phyloP scores from a whole-genome alignment of 2,888 invertebrate genomes.

The Drosophila neonasuta region DNA sequence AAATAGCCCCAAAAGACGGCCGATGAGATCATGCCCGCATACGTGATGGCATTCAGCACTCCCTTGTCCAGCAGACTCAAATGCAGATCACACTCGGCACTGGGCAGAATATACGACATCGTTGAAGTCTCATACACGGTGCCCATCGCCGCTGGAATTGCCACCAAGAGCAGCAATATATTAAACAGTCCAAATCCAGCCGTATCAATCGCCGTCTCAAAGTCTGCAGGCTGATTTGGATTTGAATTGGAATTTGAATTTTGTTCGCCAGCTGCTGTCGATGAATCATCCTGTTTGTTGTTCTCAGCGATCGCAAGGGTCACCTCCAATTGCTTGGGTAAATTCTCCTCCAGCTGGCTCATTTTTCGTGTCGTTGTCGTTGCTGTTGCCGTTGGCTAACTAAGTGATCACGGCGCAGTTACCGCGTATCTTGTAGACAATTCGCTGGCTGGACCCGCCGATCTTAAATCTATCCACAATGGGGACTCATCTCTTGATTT shows the following conservation, averaged over 20 bases:
- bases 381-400: constrained; percentile 38
- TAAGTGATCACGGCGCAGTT: constrained; percentile 41
- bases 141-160: constrained; percentile 86
- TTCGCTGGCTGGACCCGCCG: constrained; percentile 1
- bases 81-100: constrained; percentile 88
- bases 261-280: background rate
- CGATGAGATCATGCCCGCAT: constrained; percentile 85
- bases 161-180: constrained; percentile 84
- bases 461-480: constrained; percentile 37
- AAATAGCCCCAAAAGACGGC: constrained; percentile 90
- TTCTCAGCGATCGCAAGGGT: constrained; percentile 2
- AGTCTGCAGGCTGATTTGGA: constrained; percentile 82
- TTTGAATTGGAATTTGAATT: background rate
- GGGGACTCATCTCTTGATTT: constrained; percentile 21
- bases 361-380: constrained; percentile 19
- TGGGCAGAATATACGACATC: constrained; percentile 88
- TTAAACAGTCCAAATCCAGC: constrained; percentile 89
- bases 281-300: constrained; percentile 17
- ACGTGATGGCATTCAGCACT: constrained; percentile 87
- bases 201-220: constrained; percentile 87
- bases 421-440: constrained; percentile 49
- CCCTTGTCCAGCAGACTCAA: constrained; percentile 88
- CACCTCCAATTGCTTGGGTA: constrained; percentile 26
- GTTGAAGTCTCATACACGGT: constrained; percentile 88
- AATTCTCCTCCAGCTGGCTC: constrained; percentile 37